A percentile compares a stretch with the other conserved stretches of the same genome.
These are phyloP conservation scores for Agriopis leucophaearia DNA, from an alignment of 2,888 invertebrate species.

Conservation along the genomic window DNA sequence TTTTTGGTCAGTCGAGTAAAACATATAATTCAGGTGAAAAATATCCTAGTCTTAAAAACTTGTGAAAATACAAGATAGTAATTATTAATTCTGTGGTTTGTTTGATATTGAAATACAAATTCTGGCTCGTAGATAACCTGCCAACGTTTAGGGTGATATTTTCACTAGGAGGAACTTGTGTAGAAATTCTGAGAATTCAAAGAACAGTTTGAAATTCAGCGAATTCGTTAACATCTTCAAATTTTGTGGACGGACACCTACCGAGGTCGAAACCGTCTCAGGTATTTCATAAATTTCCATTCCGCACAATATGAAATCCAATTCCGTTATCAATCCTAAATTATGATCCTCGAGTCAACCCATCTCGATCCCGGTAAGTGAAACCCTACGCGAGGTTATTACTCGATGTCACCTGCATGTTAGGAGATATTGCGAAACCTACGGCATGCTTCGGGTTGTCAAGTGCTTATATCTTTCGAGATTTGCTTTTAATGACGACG, in stretches of 20 bases:
- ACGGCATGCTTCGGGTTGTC: conserved; percentile 24
- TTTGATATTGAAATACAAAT: not conserved
- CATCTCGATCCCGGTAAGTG: conserved; percentile 33
- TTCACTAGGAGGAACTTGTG: too few species aligned
- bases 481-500: conserved; percentile 17
- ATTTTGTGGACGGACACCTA: conserved; percentile 20
- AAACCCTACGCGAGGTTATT: conserved; percentile 37
- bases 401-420: conserved; percentile 43
- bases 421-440: conserved; percentile 19
- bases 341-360: conserved; percentile 33
- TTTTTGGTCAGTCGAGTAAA: too few species aligned
- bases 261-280: conserved; percentile 17
- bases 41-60: not conserved
- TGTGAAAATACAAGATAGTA: not conserved
- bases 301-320: conserved; percentile 31
- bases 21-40: not conserved
- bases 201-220: conserved; percentile 1
- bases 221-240: conserved; percentile 9
- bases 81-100: not conserved
- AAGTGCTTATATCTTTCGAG: conserved; percentile 24
- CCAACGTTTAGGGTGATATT: not conserved
- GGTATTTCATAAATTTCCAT: conserved; percentile 30
- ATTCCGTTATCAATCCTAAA: conserved; percentile 31
- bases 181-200: not conserved
- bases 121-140: not conserved